Evolutionary conservation across 37 sponge, comb jelly and placozoan genomes (phyloP), one percentile per base, ranked within the genome.

Genomic region (Crambe crambe): DNA sequence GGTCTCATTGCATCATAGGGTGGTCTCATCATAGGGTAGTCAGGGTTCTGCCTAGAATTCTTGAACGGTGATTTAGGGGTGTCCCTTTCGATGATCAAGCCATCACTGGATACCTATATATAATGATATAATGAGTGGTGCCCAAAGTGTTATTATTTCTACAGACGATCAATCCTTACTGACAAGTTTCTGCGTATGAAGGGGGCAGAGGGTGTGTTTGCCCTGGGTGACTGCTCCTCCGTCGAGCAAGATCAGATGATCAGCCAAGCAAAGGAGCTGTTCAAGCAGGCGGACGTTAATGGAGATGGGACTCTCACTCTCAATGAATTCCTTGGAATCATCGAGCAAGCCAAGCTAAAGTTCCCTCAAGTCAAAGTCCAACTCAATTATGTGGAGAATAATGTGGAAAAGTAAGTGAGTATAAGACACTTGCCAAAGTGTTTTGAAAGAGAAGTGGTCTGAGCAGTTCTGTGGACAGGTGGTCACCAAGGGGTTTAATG

Each of bases 181-280:
- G 90, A 89, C 68, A 61, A 66, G 47, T 89, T 47, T 43, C 70
- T 89, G 20, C 70, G 85, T 42, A 81, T 80, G 15, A 75, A 80
- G 56, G 90, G 90, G 32, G 90, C 90, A 10, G 89, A 89, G 42
- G 81, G 81, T 34, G 71, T 89, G 51, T 89, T 81, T 85, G 90
- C 90, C 18, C 51, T 89, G 5, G 90, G 90, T n/a, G 90, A 89
- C 67, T 89, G 90, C 75, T 75, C 80, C 72, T 85, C 90, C 35
- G 80, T 84, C 10, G 86, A 85, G 42, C 80, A 78, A 26, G 76
- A 84, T 64, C 67, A 36, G 34, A 89, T 89, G 84, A 35, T 79
- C 22, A 61, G 63, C 35, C 34, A 78, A 58, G 85, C 83, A 1
- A 70, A 89, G 64, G 72, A 82, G 30, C 72, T 89, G 64, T 89